Percentiles rank a stretch among this genome's conserved stretches.
These are phyloP conservation scores for Temnothorax ravouxi DNA, from an alignment of 2,888 invertebrate species.

Conservation along the genomic window DNA sequence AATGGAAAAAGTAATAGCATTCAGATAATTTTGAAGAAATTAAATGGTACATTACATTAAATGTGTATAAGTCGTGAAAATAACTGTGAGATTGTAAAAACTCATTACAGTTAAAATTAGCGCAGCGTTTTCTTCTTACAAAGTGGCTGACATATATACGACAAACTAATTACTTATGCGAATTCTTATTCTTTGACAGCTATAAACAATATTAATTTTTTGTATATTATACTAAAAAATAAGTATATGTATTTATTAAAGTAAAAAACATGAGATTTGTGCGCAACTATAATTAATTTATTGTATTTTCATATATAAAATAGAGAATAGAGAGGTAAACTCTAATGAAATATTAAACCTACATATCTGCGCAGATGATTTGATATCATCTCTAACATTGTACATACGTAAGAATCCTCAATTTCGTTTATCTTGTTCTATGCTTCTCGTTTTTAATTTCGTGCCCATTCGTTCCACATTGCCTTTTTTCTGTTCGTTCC, in stretches of 20 bases:
- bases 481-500: not conserved
- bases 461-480: not conserved
- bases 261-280: not conserved
- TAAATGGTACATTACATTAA: constrained; percentile 1
- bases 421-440: not conserved
- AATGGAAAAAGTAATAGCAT: not conserved
- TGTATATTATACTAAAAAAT: not conserved
- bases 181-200: not conserved
- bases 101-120: constrained; percentile 8
- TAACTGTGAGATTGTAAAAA: not conserved
- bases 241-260: not conserved
- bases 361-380: not conserved
- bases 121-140: not conserved
- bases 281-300: not conserved
- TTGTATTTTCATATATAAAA: not conserved
- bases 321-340: not conserved
- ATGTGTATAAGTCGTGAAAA: not conserved
- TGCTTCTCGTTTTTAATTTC: constrained; percentile 13
- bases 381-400: constrained; percentile 1
- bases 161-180: not conserved
- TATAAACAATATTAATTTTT: not conserved
- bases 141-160: not conserved
- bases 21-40: not conserved
- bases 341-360: not conserved
- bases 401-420: not conserved